Evolutionary conservation across 2,888 invertebrate species (phyloP).

Genomic region (Andrena praecox): DNA sequence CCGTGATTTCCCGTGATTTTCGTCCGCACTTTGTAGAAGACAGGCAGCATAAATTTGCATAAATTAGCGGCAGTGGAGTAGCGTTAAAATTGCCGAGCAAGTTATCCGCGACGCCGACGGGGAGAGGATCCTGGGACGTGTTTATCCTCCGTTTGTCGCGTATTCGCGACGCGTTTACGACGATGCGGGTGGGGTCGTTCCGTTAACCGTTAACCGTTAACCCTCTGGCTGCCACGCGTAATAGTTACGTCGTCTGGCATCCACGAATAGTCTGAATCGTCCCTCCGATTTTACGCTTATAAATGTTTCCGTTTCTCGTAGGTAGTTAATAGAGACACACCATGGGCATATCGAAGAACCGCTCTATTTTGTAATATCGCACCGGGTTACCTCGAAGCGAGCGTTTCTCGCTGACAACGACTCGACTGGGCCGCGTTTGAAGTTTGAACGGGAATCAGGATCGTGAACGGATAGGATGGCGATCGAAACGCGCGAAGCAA

Average conservation of each 20-base stretch:
- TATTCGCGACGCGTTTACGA: background rate
- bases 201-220: background rate
- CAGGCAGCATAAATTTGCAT: background rate
- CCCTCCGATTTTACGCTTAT: conserved; percentile 34
- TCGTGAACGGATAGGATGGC: background rate
- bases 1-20: background rate
- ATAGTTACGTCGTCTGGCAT: background rate
- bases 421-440: conserved; percentile 4
- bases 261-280: conserved; percentile 16
- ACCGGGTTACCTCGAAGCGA: background rate
- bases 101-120: background rate
- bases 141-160: conserved; percentile 1
- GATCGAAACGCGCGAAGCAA: background rate
- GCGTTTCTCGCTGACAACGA: conserved; percentile 3
- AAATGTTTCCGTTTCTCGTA: conserved; percentile 1
- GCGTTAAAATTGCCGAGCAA: background rate
- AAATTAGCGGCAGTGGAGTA: background rate
- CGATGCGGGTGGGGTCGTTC: background rate
- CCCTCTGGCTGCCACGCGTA: conserved; percentile 24
- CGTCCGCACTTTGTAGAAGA: conserved; percentile 6
- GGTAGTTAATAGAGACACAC: background rate
- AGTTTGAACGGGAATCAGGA: background rate
- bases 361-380: conserved; percentile 17
- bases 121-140: background rate
- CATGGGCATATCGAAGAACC: conserved; percentile 17